These are phyloP conservation scores for Siniperca knerii DNA, from an alignment of 2,113 vertebrate species.

Conservation along the genomic window DNA sequence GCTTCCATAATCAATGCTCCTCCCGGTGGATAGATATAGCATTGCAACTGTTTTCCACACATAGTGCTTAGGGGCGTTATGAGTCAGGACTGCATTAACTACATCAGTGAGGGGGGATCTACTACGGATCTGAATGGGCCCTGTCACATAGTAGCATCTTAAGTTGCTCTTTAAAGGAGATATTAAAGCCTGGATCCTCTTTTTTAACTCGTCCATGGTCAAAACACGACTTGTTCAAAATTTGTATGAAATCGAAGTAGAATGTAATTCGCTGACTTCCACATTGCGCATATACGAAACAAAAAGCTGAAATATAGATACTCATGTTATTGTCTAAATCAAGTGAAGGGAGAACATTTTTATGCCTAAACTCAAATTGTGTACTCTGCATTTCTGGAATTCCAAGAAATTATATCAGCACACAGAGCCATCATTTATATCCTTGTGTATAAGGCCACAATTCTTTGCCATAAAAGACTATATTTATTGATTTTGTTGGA, in stretches of 20 bases:
- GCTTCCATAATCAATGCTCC: too few species aligned
- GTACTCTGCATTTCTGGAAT: background rate
- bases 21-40: too few species aligned
- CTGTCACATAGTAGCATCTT: too few species aligned
- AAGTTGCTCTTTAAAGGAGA: background rate
- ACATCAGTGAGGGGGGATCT: too few species aligned
- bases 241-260: background rate
- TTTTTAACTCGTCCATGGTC: background rate
- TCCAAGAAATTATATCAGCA: background rate
- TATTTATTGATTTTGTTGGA: background rate
- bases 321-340: background rate
- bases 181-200: background rate
- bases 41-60: too few species aligned
- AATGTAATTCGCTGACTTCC: background rate
- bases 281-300: background rate
- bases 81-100: too few species aligned
- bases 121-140: too few species aligned
- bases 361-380: background rate
- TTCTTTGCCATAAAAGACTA: background rate
- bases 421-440: background rate
- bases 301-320: background rate
- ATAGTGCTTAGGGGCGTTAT: too few species aligned
- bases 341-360: background rate
- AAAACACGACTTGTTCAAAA: background rate
- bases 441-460: background rate